Evolutionary conservation across 2,113 vertebrate genomes (phyloP).

Genomic region (Gambusia affinis): DNA sequence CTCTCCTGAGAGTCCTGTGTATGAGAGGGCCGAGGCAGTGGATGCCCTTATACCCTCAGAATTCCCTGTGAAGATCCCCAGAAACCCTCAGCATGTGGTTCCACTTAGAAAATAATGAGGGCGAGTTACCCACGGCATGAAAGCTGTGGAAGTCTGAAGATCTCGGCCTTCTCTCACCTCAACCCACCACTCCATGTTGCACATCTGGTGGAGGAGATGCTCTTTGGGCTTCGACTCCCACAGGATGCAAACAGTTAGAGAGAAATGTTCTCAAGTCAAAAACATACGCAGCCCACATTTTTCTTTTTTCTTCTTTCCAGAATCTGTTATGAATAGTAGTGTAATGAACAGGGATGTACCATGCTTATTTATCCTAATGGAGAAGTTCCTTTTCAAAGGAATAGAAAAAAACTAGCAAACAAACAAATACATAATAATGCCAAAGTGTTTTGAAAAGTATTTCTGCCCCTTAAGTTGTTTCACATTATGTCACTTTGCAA

Average conservation of each 20-base stretch:
- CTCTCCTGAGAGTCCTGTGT: slow-evolving; percentile 25
- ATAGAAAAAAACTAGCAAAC: slow-evolving; percentile 6
- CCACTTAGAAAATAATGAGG: slow-evolving; percentile 70
- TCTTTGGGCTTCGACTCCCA: slow-evolving; percentile 34
- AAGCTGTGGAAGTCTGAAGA: slow-evolving; percentile 45
- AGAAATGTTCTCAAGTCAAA: slow-evolving; percentile 27
- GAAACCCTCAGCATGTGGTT: slow-evolving; percentile 72
- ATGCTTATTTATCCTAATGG: slow-evolving; percentile 69
- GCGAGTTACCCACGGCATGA: slow-evolving; percentile 70
- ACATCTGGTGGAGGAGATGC: slow-evolving; percentile 39
- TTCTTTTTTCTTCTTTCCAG: background rate
- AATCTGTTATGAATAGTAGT: background rate
- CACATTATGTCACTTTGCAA: too few species aligned
- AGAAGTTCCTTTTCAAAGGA: slow-evolving; percentile 75
- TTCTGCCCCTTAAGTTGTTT: background rate
- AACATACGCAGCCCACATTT: background rate
- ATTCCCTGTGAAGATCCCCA: slow-evolving; percentile 32
- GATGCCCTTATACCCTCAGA: slow-evolving; percentile 2
- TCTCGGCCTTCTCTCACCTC: slow-evolving; percentile 46
- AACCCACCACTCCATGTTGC: slow-evolving; percentile 39
- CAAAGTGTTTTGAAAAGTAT: background rate
- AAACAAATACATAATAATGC: background rate
- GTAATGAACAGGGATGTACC: background rate
- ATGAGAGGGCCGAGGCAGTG: slow-evolving; percentile 19
- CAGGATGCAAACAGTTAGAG: slow-evolving; percentile 35